Evolutionary conservation across 2,113 vertebrate species (phyloP).

Genomic region (Gymnorhina tibicen): DNA sequence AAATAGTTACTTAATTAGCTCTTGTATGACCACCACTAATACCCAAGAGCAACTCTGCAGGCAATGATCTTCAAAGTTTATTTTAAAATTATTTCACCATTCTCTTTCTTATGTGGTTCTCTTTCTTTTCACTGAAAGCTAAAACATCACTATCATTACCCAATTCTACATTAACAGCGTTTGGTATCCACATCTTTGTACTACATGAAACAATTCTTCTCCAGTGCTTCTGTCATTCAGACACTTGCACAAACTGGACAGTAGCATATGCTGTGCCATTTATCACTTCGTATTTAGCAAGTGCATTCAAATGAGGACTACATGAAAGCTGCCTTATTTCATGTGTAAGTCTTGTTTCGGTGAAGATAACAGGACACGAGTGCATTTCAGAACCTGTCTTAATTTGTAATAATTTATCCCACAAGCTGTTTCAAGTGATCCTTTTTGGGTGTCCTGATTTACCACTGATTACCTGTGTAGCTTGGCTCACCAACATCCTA

Average conservation of each 20-base stretch:
- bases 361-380: not conserved
- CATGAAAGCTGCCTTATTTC: not conserved
- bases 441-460: not conserved
- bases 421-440: not conserved
- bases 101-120: not conserved
- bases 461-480: not conserved
- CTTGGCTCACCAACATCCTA: not conserved
- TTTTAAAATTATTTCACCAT: not conserved
- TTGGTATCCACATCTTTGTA: not conserved
- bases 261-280: not conserved
- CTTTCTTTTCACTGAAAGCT: not conserved
- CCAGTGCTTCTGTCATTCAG: not conserved
- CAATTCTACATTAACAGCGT: not conserved
- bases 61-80: not conserved
- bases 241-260: not conserved
- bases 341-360: not conserved
- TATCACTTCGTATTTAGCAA: not conserved
- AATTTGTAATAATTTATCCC: not conserved
- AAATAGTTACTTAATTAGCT: not conserved
- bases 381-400: not conserved
- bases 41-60: not conserved
- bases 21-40: not conserved
- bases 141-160: not conserved
- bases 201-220: not conserved
- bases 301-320: not conserved